Percentiles rank a stretch among this genome's conserved stretches.
Conservation (phyloP, 1,140 invertebrate species). For the Catajapyx aquilonaris region DNA sequence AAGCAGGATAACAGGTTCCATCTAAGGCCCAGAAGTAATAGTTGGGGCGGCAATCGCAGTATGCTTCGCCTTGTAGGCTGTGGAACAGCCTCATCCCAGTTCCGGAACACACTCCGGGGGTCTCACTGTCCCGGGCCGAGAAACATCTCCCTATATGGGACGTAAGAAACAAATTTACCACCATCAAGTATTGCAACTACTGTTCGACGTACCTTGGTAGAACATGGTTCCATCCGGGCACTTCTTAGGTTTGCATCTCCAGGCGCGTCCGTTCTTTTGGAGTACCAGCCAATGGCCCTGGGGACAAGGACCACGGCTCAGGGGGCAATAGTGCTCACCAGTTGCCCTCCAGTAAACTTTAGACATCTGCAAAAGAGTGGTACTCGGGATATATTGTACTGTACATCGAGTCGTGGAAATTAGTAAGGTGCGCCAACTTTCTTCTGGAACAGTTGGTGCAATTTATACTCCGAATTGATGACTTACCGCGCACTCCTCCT, state of each 20-base stretch:
- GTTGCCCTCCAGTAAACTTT: background rate
- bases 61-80: background rate
- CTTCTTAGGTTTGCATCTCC: background rate
- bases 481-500: background rate
- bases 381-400: too few relatives aligned
- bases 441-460: too few relatives aligned
- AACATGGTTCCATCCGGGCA: background rate
- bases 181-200: background rate
- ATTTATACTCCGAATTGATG: too few relatives aligned
- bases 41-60: background rate
- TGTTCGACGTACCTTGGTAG: background rate
- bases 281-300: background rate
- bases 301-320: background rate
- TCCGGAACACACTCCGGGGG: background rate
- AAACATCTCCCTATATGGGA: background rate
- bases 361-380: too few relatives aligned
- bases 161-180: background rate
- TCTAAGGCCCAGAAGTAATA: background rate
- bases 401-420: too few relatives aligned
- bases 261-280: background rate
- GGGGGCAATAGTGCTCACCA: background rate
- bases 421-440: too few relatives aligned
- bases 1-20: background rate
- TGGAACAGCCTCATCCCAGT: background rate
- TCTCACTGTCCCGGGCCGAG: background rate